A percentile compares a stretch with the other conserved stretches of the same genome.
These are phyloP conservation scores for Muscicapa comitata DNA, from an alignment of 2,797 vertebrate species.

Conservation along the genomic window DNA sequence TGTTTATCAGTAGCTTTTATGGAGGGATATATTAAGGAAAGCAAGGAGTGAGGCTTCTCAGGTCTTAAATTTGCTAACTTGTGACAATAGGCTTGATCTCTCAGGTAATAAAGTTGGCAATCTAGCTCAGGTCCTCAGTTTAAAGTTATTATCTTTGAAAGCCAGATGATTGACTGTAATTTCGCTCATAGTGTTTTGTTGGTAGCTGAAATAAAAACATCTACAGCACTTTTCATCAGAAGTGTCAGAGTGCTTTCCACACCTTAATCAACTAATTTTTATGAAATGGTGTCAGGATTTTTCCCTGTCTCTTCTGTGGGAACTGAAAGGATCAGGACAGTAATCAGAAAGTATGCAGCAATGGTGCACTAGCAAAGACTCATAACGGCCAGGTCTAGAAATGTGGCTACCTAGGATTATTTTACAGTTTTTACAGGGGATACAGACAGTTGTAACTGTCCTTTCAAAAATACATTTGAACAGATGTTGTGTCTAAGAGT, in stretches of 20 bases:
- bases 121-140: slow-evolving; percentile 2
- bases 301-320: background rate
- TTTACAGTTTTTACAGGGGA: background rate
- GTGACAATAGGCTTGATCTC: background rate
- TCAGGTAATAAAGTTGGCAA: slow-evolving; percentile 13
- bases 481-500: background rate
- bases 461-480: background rate
- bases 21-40: slow-evolving; percentile 9
- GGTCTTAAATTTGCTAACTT: slow-evolving; percentile 42
- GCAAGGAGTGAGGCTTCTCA: background rate
- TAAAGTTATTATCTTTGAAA: slow-evolving; percentile 46
- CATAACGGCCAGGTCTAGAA: background rate
- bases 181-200: slow-evolving; percentile 3
- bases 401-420: background rate
- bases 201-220: slow-evolving; percentile 31
- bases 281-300: background rate
- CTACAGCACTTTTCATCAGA: slow-evolving; percentile 20
- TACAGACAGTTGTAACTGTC: background rate
- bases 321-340: background rate
- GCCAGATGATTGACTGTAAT: slow-evolving; percentile 23
- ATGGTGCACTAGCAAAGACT: background rate
- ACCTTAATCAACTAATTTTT: slow-evolving; percentile 25
- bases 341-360: background rate
- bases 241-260: slow-evolving; percentile 11
- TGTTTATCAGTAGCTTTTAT: slow-evolving; percentile 37